A percentile compares a stretch with the other conserved stretches of the same genome.
Conservation (phyloP, 2,113 vertebrate species). For the Pyxicephalus adspersus region DNA sequence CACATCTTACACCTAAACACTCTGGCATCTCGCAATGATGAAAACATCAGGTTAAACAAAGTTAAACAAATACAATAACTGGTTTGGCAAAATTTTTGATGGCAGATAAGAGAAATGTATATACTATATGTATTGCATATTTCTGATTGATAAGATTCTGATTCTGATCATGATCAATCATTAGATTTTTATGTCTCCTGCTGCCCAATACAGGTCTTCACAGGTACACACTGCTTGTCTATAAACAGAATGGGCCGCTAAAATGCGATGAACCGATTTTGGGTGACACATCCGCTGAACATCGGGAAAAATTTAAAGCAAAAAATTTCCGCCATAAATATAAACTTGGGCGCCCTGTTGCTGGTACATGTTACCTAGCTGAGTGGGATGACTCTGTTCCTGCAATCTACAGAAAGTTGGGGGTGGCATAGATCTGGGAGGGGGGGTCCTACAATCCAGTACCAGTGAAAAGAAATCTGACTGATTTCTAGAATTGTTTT, state of each 20-base stretch:
- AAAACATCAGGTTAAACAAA: too few species aligned
- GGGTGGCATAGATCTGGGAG: neutral
- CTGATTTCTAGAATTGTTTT: too few species aligned
- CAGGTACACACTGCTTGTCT: constrained; percentile 94
- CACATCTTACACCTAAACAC: too few species aligned
- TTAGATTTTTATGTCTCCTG: neutral
- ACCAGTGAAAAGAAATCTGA: too few species aligned
- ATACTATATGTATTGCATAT: too few species aligned
- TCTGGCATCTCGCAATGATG: too few species aligned
- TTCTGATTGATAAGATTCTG: too few species aligned
- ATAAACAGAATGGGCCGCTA: constrained; percentile 79
- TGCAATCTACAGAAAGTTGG: constrained; percentile 88
- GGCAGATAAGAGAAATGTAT: too few species aligned
- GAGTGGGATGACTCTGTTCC: constrained; percentile 95
- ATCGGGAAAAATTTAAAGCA: constrained; percentile 87
- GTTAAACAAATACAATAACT: too few species aligned
- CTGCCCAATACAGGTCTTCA: constrained; percentile 80
- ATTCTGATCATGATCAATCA: neutral
- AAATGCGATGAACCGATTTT: constrained; percentile 81
- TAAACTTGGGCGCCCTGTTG: constrained; percentile 76
- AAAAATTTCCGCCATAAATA: constrained; percentile 87
- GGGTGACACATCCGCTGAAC: constrained; percentile 82
- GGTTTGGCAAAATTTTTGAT: too few species aligned
- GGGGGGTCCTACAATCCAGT: neutral
- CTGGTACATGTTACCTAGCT: constrained; percentile 89